phyloP scores from a whole-genome alignment of 1,140 invertebrate genomes.

The Delia radicum region DNA sequence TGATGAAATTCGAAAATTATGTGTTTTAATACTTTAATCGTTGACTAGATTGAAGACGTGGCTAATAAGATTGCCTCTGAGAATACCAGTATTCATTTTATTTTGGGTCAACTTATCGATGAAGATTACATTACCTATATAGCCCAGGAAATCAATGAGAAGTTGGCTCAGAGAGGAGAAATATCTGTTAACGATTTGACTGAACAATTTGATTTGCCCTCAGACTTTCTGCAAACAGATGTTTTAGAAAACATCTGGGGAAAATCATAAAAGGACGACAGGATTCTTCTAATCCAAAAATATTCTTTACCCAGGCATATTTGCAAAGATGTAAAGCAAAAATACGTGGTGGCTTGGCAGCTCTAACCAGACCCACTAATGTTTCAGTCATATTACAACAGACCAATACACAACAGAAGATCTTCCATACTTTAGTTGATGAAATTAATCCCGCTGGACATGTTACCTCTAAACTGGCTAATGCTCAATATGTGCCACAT shows the following conservation, averaged over 20 bases:
- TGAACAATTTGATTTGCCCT: conserved; percentile 86
- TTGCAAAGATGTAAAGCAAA: conserved; percentile 81
- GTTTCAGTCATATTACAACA: conserved; percentile 78
- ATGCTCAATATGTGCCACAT: conserved; percentile 83
- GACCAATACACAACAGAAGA: conserved; percentile 77
- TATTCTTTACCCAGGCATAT: conserved; percentile 89
- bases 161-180: conserved; percentile 79
- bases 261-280: conserved; percentile 81
- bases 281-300: conserved; percentile 76
- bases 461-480: conserved; percentile 75
- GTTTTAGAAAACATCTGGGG: conserved; percentile 72
- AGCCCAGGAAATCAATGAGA: conserved; percentile 92
- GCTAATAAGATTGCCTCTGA: conserved; percentile 62
- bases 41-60: conserved; percentile 65
- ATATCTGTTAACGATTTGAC: conserved; percentile 85
- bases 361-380: conserved; percentile 82
- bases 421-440: conserved; percentile 76
- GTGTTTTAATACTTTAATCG: not conserved
- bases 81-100: conserved; percentile 68
- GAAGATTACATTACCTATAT: conserved; percentile 78
- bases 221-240: conserved; percentile 78
- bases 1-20: not conserved
- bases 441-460: conserved; percentile 73
- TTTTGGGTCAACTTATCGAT: conserved; percentile 88
- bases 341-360: conserved; percentile 82